Base-by-base conservation (phyloP, 2,113 vertebrate species). In the Chionomys nivalis region DNA sequence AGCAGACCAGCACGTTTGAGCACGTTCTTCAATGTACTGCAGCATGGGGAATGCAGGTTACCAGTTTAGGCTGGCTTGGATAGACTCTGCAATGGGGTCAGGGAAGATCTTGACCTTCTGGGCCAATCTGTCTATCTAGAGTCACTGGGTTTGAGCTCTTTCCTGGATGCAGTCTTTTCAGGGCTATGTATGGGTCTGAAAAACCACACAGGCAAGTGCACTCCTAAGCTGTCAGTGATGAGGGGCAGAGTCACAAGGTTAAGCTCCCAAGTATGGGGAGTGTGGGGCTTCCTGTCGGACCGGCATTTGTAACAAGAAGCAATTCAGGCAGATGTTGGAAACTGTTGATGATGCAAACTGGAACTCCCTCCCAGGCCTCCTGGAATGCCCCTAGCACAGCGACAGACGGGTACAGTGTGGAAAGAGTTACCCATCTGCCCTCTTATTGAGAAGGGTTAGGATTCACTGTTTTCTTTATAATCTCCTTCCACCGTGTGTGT, bases 271-370 rank as follows among this genome's bases (percentile, higher is more conserved):
- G 68, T 16, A 33, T 17, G 81, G 63, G 68, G 72, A 70, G 3
- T 26, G 33, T 70, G 85, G 89, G 19, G 73, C 31, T 86, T 76
- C 89, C 91, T 82, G 39, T 91, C 58, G 66, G 90, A 79, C 61
- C 77, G 21, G 42, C 17, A 78, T 70, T 81, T 89, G 81, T 77
- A 75, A 93, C n/a, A 89, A 47, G 63, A 96, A 95, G 77, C 81
- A 61, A 86, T 94, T 61, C 81, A 89, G 94, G 44, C 36, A 78
- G 87, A 66, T 63, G 36, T 26, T 66, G 63, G 83, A 94, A 63
- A 28, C 16, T 42, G 89, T 90, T 52, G 65, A 33, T 44, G 70
- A 75, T 52, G 10, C 76, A 96, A 76, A 78, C 65, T 24, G 81
- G 66, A 93, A 68, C 79, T 42, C 90, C 75, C 39, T 42, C 44